These are phyloP conservation scores for Penaeus indicus DNA, from an alignment of 1,140 invertebrate genomes.

Conservation along the genomic window DNA sequence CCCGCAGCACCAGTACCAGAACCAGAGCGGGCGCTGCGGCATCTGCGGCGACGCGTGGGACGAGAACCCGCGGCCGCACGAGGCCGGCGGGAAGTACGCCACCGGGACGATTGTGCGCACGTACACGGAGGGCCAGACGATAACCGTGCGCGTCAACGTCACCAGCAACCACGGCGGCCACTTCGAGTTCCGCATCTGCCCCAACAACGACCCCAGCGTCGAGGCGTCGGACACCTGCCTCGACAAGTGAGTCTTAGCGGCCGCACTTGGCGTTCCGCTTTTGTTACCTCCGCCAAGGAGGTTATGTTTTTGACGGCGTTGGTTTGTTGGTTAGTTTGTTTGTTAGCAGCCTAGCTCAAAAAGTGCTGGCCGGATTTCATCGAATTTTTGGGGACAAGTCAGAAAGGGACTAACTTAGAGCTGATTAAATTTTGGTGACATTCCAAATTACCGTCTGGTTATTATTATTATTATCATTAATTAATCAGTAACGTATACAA, in stretches of 20 bases:
- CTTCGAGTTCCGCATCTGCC: constrained; percentile 70
- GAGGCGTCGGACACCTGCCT: constrained; percentile 66
- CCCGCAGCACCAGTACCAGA: constrained; percentile 67
- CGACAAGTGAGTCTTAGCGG: constrained; percentile 50
- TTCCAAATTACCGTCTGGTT: no score
- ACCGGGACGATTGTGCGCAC: constrained; percentile 65
- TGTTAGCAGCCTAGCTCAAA: no score
- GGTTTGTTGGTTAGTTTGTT: no score
- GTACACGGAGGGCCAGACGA: constrained; percentile 63
- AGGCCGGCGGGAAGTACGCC: constrained; percentile 67
- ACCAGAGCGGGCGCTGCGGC: constrained; percentile 71
- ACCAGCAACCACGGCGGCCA: constrained; percentile 71
- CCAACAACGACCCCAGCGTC: constrained; percentile 67
- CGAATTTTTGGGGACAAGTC: no score
- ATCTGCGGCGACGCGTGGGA: constrained; percentile 72
- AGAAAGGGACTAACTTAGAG: no score
- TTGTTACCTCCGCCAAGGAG: no score
- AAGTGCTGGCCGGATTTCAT: no score
- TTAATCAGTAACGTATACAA: no score
- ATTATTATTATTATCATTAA: no score
- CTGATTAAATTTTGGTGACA: no score
- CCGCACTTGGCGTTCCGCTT: no score
- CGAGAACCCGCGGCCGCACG: constrained; percentile 68
- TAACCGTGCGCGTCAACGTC: constrained; percentile 68
- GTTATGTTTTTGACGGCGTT: no score